Evolutionary conservation across 2,113 vertebrate species (phyloP).

Genomic region (Cinclus mexicanus): DNA sequence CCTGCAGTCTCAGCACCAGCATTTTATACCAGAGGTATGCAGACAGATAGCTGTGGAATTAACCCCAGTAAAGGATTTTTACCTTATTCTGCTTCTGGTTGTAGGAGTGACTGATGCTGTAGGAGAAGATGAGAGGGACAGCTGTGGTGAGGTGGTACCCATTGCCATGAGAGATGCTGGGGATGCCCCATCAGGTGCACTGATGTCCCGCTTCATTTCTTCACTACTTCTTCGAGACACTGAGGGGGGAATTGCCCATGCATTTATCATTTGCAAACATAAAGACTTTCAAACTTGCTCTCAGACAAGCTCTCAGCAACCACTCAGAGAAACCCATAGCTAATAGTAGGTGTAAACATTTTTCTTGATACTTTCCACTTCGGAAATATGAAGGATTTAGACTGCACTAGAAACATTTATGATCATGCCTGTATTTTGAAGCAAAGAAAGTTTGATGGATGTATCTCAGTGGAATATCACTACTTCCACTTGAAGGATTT

Average conservation of each 20-base stretch:
- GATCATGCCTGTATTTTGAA: not conserved
- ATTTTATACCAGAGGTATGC: accelerated
- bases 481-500: not conserved
- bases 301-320: not conserved
- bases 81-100: constrained; percentile 91
- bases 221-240: constrained; percentile 91
- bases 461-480: not conserved
- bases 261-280: not conserved
- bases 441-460: not conserved
- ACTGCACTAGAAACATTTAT: not conserved
- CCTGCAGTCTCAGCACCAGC: not conserved
- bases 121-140: constrained; percentile 85
- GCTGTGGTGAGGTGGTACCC: constrained; percentile 85
- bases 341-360: not conserved
- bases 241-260: constrained; percentile 13
- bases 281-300: not conserved
- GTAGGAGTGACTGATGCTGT: constrained; percentile 93
- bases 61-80: not conserved
- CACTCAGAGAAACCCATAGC: not conserved
- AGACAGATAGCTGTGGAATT: not conserved
- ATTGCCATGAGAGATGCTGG: constrained; percentile 87
- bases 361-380: not conserved
- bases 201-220: constrained; percentile 90
- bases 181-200: constrained; percentile 81
- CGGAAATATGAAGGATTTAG: not conserved